These are phyloP conservation scores for Chaetops frenatus DNA, from an alignment of 2,113 vertebrate genomes.

Conservation along the genomic window DNA sequence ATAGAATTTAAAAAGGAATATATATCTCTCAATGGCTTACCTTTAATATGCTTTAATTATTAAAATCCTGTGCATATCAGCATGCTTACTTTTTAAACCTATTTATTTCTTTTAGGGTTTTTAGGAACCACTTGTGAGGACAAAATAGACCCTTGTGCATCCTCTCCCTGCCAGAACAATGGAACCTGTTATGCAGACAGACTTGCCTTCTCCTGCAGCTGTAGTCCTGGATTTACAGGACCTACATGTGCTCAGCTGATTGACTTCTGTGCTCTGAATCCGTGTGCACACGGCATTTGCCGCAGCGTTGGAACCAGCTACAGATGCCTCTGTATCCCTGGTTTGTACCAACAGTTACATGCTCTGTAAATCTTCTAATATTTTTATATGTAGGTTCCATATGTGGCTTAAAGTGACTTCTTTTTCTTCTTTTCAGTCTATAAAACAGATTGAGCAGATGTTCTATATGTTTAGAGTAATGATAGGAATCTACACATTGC, in stretches of 20 bases:
- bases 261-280: slow-evolving; percentile 95
- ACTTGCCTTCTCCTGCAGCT: slow-evolving; percentile 81
- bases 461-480: background rate
- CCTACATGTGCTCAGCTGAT: slow-evolving; percentile 86
- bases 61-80: background rate
- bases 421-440: background rate
- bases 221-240: slow-evolving; percentile 89
- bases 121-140: slow-evolving; percentile 85
- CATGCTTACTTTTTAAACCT: background rate
- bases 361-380: background rate
- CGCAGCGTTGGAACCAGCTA: slow-evolving; percentile 94
- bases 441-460: background rate
- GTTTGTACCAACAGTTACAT: slow-evolving; percentile 60
- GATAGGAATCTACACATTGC: background rate
- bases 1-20: background rate
- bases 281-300: slow-evolving; percentile 92
- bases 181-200: slow-evolving; percentile 83
- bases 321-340: slow-evolving; percentile 93
- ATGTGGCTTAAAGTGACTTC: background rate
- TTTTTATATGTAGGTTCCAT: background rate
- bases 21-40: background rate
- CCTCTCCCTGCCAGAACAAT: slow-evolving; percentile 90
- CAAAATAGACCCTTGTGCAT: slow-evolving; percentile 86
- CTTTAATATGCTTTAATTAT: background rate
- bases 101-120: slow-evolving; percentile 73